Base-by-base conservation (phyloP, 1,140 invertebrate genomes). In the Dinoponera quadriceps region DNA sequence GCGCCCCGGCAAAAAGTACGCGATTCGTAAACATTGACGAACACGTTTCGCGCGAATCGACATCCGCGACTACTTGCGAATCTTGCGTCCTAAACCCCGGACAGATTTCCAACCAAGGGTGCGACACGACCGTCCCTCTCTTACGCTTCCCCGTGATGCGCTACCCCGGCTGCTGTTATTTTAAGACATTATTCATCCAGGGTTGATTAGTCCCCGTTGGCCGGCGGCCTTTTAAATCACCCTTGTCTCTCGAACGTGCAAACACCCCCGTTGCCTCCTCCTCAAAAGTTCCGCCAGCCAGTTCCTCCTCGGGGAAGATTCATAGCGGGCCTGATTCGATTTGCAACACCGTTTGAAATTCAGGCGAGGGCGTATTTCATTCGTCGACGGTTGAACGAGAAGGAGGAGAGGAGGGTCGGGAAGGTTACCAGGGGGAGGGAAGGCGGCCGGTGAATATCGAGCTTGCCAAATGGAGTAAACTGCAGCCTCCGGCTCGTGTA, bases 381-480 rank as follows among this genome's bases (percentile, higher is more conserved):
- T 51, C 62, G 29, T 65, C 69, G 68, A 71, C 74, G 57, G 33
- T 29, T 55, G 38, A 54, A 29, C 13, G 60, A 63, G 29, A 54
- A 18, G 22, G 14, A 9, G 27, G 44, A 22, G 75, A 44, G 33
- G 51, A 14, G 55, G 38, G 18, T 18, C 2, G 25, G 1, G 29
- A 60, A n/a, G 62, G 38, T 18, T 44, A 44, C 38, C 20, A 27
- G 38, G 68, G 65, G 51, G 73, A 55, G 51, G 71, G 54, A 49
- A 38, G 25, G 66, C 54, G 29, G 44, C 68, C 62, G 78, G 27
- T 72, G 75, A 87, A 87, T 82, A 82, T 84, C 88, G 75, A 87
- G 68, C 66, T 82, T 82, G 88, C 84, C 84, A 89, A 88, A 89
- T 88, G 71, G 87, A 88, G 75, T 84, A 84, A 88, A 89, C 81